A percentile compares a stretch with the other conserved stretches of the same genome.
These are phyloP conservation scores for Ormyrus thymus DNA, from an alignment of 2,888 invertebrate genomes.

Conservation along the genomic window DNA sequence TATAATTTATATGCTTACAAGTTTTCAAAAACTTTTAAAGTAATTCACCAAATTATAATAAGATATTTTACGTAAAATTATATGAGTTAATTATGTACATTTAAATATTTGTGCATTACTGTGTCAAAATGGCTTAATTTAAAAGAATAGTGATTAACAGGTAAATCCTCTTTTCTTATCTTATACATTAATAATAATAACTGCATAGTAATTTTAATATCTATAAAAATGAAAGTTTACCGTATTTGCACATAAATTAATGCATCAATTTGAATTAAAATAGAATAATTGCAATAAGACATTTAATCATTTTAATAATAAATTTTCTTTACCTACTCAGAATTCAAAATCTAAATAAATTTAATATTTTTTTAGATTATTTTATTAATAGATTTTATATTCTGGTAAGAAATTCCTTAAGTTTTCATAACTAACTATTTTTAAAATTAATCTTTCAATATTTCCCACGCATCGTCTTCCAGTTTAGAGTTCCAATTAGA, in stretches of 20 bases:
- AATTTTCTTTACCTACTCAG: conserved; percentile 22
- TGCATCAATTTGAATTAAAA: conserved; percentile 33
- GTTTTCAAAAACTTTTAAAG: conserved; percentile 41
- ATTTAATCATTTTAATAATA: conserved; percentile 29
- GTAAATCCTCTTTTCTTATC: conserved; percentile 8
- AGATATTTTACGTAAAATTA: conserved; percentile 28
- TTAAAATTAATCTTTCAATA: conserved; percentile 69
- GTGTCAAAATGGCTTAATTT: conserved; percentile 13
- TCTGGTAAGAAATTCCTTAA: conserved; percentile 48
- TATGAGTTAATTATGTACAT: conserved; percentile 46
- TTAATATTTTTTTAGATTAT: conserved; percentile 31
- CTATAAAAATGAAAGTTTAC: conserved; percentile 10
- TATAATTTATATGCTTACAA: conserved; percentile 31
- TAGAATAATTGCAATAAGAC: conserved; percentile 19
- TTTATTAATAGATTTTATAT: conserved; percentile 41
- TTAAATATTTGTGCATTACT: conserved; percentile 45
- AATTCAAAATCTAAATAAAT: conserved; percentile 49
- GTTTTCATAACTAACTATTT: conserved; percentile 56
- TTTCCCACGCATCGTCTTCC: conserved; percentile 73
- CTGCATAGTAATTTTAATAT: conserved; percentile 22
- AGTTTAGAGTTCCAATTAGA: conserved; percentile 69
- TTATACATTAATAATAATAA: conserved; percentile 22
- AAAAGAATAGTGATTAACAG: conserved; percentile 11
- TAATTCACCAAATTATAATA: conserved; percentile 15
- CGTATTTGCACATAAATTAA: conserved; percentile 29